Evolutionary conservation across 2,888 invertebrate species (phyloP), one percentile per base, ranked within the genome.

Genomic region (Eurytoma adleriae): DNA sequence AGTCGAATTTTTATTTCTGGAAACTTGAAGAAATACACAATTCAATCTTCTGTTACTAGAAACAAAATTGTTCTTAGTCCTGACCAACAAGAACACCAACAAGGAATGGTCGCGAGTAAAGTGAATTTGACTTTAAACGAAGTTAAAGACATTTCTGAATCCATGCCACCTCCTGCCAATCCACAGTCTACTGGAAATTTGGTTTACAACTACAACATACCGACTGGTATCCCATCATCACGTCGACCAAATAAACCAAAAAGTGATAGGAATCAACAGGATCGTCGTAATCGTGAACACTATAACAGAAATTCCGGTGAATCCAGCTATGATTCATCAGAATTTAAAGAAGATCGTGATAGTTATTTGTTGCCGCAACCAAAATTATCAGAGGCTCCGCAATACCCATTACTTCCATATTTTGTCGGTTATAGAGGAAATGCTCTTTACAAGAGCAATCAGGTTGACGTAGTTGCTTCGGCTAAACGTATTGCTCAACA

Each of bases 41-140:
- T 96, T 82, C 94, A 94, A 88, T 94, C 94, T 71, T 91, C 94
- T 13, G 92, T 93, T 84, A 94, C 94, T 50, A 93, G 92, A 20
- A 94, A 93, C 90, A 92, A 92, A 78, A 93, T 95, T 79, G 88
- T 92, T 57, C 91, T 94, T 12, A 93, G 92, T 81, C 94, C 94
- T 13, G 92, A 92, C 78, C 87, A 94, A 80, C 56, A 56, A n/a
- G 93, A 94, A 59, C 89, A 92, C 66, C 92, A 94, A 84, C 93
- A 93, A 84, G 94, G 94, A 76, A 92, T 93, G 88, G 94, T 95
- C 18, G 91, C 92, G 83, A 94, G 94, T 88, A 90, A 91, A 80
- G 92, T 95, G 67, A 93, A 92, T 83, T 85, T 95, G 62, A 92
- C 92, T 50, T 90, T 94, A 64, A 86, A 79, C 0, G 82, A 86